Conservation (phyloP, 1,140 invertebrate species). For the Drosophila obscura region DNA sequence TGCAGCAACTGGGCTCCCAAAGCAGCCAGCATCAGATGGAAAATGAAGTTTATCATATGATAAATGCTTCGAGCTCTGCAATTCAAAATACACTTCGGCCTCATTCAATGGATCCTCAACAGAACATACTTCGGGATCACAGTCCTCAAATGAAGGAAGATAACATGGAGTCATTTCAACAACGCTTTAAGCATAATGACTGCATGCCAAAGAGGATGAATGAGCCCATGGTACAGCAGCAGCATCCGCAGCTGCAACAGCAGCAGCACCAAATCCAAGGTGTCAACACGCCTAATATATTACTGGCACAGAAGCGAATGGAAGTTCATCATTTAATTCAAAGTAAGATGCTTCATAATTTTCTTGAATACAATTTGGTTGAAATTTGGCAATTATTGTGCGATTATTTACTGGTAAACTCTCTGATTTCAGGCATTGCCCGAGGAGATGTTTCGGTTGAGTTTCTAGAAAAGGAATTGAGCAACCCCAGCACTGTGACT, state of each 20-base stretch:
- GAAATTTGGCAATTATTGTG: background rate
- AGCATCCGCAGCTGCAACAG: conserved; percentile 4
- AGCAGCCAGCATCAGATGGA: conserved; percentile 15
- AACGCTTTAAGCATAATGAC: conserved; percentile 13
- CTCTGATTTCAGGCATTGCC: conserved; percentile 28
- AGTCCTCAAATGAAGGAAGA: conserved; percentile 1
- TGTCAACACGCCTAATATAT: conserved; percentile 26
- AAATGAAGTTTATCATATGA: conserved; percentile 16
- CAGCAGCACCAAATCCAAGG: conserved; percentile 1
- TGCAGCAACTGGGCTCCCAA: conserved; percentile 62
- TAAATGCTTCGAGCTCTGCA: conserved; percentile 10
- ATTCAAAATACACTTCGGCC: conserved; percentile 1
- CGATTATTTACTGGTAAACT: background rate
- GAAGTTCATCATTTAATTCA: conserved; percentile 63
- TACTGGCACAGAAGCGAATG: conserved; percentile 45
- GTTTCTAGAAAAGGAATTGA: conserved; percentile 89
- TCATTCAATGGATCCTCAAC: conserved; percentile 13
- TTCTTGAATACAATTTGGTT: background rate
- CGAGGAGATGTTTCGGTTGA: conserved; percentile 59
- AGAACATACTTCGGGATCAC: conserved; percentile 4
- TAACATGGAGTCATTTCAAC: conserved; percentile 3
- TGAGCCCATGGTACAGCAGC: conserved; percentile 6
- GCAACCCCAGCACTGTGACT: conserved; percentile 88
- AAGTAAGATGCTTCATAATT: conserved; percentile 28
- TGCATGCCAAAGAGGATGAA: conserved; percentile 7